Evolutionary conservation across 37 sponge, comb jelly and placozoan genomes (phyloP), one percentile per base, ranked within the genome.

Genomic region (Axinella damicornis): DNA sequence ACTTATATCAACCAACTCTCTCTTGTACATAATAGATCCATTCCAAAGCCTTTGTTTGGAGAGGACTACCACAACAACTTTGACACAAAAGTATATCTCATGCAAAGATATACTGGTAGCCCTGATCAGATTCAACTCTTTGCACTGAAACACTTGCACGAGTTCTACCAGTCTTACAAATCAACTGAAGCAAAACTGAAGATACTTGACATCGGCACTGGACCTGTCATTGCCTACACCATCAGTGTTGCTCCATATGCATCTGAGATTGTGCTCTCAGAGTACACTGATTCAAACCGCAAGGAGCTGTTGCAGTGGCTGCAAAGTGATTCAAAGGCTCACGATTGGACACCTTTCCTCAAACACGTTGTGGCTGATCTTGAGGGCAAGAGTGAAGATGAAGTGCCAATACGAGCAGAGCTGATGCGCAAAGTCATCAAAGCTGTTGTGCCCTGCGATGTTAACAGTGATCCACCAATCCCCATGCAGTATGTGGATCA

Each of bases 391-490:
- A 25, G 58, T 6, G 67, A 81, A 18, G 17, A 73, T 0, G 75
- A 60, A 24, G 72, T 86, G 0, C 32, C 34, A 25, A 64, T 69
- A 30, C 58, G 79, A 57, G 37, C 78, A 52, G 63, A 68, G 31
- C 30, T 36, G 9, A 28, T 86, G 22, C 71, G 86, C 19, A 58
- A 59, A 1, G 15, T 57, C 25, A 72, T 86, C 11, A 86, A 86
- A 58, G 79, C 79, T 55, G 76, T 78, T 18, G 86, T 86, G 32
- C 72, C 77, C 0, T 86, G 79, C 70, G 86, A 86, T 36, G 39
- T 69, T 38, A 71, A n/a, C 21, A 33, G 69, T 25, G 79, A 78
- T 36, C 73, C 57, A 40, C 72, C 72, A 2, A 69, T 86, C 30
- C 52, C 53, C 20, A 0, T 16, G 18, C 76, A 38, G 6, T 78